Evolutionary conservation across 2,113 vertebrate species (phyloP).

Genomic region (Steatornis caripensis): DNA sequence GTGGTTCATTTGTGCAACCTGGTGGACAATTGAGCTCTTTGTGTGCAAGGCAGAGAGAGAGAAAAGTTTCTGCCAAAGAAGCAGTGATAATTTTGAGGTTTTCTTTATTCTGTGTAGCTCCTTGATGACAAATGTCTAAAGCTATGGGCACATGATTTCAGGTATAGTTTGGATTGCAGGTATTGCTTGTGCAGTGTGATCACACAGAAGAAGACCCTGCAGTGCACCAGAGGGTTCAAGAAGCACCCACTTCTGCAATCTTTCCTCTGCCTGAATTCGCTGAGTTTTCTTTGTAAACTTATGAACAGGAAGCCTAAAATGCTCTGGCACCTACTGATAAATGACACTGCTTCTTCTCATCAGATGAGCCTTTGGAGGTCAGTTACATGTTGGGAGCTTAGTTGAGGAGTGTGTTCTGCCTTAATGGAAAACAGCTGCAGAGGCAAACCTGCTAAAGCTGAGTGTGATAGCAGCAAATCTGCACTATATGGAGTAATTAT

Average conservation of each 20-base stretch:
- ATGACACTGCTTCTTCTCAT: background rate
- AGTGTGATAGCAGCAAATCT: background rate
- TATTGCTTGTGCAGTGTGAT: background rate
- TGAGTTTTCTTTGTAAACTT: background rate
- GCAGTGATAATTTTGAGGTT: background rate
- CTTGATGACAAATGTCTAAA: background rate
- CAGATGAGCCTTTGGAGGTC: conserved; percentile 9
- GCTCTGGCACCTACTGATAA: background rate
- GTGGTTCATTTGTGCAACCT: background rate
- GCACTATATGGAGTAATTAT: background rate
- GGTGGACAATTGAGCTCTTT: background rate
- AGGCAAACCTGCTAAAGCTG: conserved; percentile 21
- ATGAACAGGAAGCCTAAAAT: background rate
- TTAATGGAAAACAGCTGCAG: conserved; percentile 52
- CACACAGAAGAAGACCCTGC: background rate
- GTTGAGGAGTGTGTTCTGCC: background rate
- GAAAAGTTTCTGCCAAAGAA: background rate
- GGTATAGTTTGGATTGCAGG: background rate
- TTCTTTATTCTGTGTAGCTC: background rate
- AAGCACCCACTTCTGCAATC: background rate
- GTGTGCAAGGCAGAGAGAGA: background rate
- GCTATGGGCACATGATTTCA: background rate
- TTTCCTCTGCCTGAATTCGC: background rate
- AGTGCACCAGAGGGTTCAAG: background rate
- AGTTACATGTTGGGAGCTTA: background rate